These are phyloP conservation scores for Heteromormyrus szaboi DNA, from an alignment of 2,797 vertebrate species.

Conservation along the genomic window DNA sequence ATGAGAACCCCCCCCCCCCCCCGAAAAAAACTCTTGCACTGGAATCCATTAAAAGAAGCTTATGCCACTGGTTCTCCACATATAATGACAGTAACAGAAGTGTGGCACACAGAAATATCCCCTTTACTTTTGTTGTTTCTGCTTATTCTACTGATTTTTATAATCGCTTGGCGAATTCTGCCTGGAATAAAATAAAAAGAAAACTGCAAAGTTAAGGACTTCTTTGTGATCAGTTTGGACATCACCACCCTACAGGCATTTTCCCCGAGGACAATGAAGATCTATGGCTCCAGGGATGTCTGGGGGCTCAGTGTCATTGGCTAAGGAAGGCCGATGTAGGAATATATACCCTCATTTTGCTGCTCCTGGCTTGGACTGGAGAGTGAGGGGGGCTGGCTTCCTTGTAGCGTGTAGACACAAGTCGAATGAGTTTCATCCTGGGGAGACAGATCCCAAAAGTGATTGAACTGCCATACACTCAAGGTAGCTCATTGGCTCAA, in stretches of 20 bases:
- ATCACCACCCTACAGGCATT: not conserved
- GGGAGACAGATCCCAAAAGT: not conserved
- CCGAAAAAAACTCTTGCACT: not conserved
- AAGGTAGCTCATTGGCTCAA: not conserved
- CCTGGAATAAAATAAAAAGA: not conserved
- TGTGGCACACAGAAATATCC: not conserved
- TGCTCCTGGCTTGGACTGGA: not conserved
- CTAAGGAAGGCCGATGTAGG: not conserved
- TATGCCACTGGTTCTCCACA: not conserved
- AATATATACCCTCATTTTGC: not conserved
- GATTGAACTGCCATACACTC: not conserved
- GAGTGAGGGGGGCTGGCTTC: not conserved
- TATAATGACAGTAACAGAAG: not conserved
- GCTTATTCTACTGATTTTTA: not conserved
- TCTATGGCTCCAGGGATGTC: not conserved
- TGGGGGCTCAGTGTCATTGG: not conserved
- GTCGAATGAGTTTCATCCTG: not conserved
- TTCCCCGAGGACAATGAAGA: not conserved
- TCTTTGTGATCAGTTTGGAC: not conserved
- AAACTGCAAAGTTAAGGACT: not conserved
- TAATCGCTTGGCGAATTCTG: not conserved
- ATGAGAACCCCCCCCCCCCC: not conserved
- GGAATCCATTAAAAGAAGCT: not conserved
- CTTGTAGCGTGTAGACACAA: slow-evolving; percentile 28
- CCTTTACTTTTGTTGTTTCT: not conserved